These are phyloP conservation scores for Diuraphis noxia DNA, from an alignment of 1,140 invertebrate species.

Conservation along the genomic window DNA sequence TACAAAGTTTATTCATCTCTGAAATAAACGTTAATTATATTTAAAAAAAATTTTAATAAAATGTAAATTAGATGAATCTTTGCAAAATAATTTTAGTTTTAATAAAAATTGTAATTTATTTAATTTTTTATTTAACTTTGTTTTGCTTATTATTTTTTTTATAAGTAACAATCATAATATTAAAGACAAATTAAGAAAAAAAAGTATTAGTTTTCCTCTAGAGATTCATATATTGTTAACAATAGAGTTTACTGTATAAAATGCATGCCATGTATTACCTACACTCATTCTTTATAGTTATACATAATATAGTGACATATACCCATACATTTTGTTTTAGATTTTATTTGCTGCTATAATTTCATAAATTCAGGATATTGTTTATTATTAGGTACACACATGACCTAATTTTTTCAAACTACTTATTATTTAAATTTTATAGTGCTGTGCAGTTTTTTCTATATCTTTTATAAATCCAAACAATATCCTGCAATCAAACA, in stretches of 20 bases:
- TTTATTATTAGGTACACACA: not conserved
- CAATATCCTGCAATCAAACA: not conserved
- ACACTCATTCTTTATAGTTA: not conserved
- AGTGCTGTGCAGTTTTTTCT: not conserved
- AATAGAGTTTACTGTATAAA: not conserved
- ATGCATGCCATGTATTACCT: not conserved
- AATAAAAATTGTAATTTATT: not conserved
- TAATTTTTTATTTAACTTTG: not conserved
- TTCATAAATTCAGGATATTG: not conserved
- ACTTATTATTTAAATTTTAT: not conserved
- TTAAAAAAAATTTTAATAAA: not conserved
- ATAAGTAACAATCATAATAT: not conserved
- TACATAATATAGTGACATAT: not conserved
- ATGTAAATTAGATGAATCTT: not conserved
- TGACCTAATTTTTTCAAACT: not conserved
- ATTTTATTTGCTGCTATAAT: not conserved
- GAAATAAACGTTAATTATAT: constrained; percentile 11
- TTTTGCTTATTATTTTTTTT: not conserved
- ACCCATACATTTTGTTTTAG: not conserved
- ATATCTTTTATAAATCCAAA: not conserved
- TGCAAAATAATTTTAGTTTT: not conserved
- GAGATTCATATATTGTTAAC: not conserved
- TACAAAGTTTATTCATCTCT: not conserved
- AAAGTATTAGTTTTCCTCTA: too few species aligned
- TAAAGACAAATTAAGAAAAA: too few species aligned